phyloP scores from a whole-genome alignment of 2,797 vertebrate species.

The Eulemur mongoz region DNA sequence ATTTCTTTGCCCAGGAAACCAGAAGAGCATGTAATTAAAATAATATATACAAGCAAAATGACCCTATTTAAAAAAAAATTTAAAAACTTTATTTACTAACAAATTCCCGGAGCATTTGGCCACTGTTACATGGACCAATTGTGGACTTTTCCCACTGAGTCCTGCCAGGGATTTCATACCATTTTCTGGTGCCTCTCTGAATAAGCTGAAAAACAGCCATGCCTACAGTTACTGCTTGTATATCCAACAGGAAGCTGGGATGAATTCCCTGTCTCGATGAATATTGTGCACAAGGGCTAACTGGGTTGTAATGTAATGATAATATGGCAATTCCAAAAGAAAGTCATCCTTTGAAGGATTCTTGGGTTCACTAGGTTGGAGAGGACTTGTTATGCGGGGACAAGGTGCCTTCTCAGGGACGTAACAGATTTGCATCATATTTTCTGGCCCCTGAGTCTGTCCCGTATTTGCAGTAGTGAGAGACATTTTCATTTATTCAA shows the following conservation, averaged over 20 bases:
- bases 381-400: not conserved
- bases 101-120: not conserved
- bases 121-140: not conserved
- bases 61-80: not conserved
- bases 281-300: not conserved
- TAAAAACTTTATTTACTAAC: not conserved
- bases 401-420: not conserved
- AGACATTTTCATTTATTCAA: not conserved
- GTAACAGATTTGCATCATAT: not conserved
- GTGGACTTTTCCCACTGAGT: not conserved
- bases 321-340: not conserved
- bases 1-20: not conserved
- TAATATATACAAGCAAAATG: conserved; percentile 11
- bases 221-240: not conserved
- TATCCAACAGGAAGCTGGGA: not conserved
- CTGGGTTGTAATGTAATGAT: not conserved
- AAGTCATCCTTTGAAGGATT: not conserved
- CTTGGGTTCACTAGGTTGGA: not conserved
- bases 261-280: not conserved
- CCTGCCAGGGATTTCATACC: not conserved
- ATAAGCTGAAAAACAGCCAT: not conserved
- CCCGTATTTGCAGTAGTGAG: not conserved
- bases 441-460: not conserved
- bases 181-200: not conserved
- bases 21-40: conserved; percentile 10